phyloP scores from a whole-genome alignment of 2,113 vertebrate genomes.

The Lepus europaeus region DNA sequence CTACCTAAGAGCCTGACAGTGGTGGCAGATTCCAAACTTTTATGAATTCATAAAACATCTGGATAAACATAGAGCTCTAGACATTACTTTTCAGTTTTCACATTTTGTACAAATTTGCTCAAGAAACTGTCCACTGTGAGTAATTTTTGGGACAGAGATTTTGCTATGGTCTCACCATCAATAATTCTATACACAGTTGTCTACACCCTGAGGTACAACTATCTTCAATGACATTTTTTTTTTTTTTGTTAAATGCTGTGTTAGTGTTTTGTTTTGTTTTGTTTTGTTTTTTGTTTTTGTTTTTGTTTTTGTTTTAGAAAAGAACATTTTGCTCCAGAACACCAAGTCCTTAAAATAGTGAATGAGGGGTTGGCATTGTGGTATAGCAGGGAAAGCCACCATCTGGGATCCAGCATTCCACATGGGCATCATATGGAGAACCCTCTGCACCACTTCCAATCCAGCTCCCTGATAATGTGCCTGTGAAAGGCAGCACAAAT shows the following conservation, averaged over 20 bases:
- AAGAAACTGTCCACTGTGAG: background rate
- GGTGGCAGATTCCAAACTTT: background rate
- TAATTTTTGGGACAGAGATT: background rate
- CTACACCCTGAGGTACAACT: background rate
- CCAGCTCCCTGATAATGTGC: no score
- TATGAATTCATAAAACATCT: slow-evolving; percentile 4
- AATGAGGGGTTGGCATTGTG: no score
- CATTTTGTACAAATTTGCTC: background rate
- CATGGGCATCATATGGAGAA: no score
- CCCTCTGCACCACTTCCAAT: no score
- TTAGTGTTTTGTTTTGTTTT: background rate
- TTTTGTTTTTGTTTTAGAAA: background rate
- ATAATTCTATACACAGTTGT: background rate
- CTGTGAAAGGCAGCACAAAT: no score
- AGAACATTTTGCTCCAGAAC: background rate
- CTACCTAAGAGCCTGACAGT: background rate
- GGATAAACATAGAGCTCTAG: background rate
- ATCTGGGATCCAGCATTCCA: no score
- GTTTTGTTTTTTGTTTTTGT: background rate
- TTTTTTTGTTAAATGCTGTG: no score
- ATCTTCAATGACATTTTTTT: background rate
- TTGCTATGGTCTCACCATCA: background rate
- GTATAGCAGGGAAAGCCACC: no score
- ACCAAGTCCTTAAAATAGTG: background rate
- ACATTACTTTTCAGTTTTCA: background rate